Evolutionary conservation across 1,140 invertebrate genomes (phyloP), one percentile per base, ranked within the genome.

Genomic region (Drosophila serrata): DNA sequence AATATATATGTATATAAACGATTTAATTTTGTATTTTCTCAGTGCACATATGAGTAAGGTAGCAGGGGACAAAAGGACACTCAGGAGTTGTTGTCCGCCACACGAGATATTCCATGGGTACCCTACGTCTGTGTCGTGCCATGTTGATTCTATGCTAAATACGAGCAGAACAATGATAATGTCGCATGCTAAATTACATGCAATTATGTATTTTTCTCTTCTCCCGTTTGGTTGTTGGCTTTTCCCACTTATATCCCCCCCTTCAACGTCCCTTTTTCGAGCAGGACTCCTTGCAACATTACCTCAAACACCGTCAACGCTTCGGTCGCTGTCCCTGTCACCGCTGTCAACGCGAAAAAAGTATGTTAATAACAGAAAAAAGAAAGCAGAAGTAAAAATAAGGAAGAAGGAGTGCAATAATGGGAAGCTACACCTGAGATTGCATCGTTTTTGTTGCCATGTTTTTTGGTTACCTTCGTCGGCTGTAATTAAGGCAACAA

Each of bases 151-250:
- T 72, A 90, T 79, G 85, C 78, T 90, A 90, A 90, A 72, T 70
- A 72, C 64, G 65, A 59, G 43, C 46, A 90, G 86, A 90, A 90
- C 81, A 90, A 90, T 90, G 86, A 90, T 90, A 90, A 90, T 90
- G 81, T 90, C 86, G 86, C 86, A 90, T 86, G 86, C 75, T 80
- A 90, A 90, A 90, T 90, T 90, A 84, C 86, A 82, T 86, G 86
- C 72, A 90, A 90, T 90, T 90, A 90, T 90, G 87, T 80, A 86
- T 90, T 90, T 86, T 90, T 79, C 63, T 75, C 46, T 31, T 42
- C 33, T 39, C 27, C 29, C 35, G 55, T 69, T 59, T 58, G 65
- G 60, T 63, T 60, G 61, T 43, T 70, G 51, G 31, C 72, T 70
- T 55, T 64, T 27, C 42, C 29, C 43, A 33, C 15, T 33, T 15